These are phyloP conservation scores for Hemitrygon akajei DNA, from an alignment of 2,797 vertebrate species.

Conservation along the genomic window DNA sequence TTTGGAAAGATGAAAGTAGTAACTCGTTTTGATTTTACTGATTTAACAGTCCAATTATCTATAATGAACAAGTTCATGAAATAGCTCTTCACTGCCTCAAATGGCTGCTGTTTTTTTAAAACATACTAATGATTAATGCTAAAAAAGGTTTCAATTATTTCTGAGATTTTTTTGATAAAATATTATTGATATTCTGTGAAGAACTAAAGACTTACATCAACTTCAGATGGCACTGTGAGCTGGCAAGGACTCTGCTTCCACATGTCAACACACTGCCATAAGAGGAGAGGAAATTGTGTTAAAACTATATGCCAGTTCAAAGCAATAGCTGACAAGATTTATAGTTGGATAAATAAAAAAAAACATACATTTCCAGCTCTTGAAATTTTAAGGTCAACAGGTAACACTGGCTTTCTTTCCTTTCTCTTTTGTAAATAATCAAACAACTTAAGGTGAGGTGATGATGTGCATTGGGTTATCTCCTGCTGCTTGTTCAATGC, in stretches of 20 bases:
- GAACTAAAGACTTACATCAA: constrained; percentile 78
- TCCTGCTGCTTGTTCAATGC: constrained; percentile 91
- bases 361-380: constrained; percentile 86
- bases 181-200: neutral
- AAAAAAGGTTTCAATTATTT: neutral
- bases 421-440: constrained; percentile 93
- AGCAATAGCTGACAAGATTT: neutral
- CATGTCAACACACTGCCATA: constrained; percentile 86
- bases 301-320: neutral
- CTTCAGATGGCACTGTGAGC: constrained; percentile 81
- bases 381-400: constrained; percentile 93
- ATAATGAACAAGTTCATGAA: neutral
- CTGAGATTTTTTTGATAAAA: neutral
- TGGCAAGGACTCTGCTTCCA: constrained; percentile 90
- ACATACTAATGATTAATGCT: neutral
- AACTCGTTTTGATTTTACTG: neutral
- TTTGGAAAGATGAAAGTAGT: neutral
- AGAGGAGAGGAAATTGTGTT: neutral
- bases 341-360: neutral
- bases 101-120: constrained; percentile 32
- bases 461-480: constrained; percentile 74
- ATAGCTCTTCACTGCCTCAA: neutral
- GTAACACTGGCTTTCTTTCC: constrained; percentile 80
- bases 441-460: constrained; percentile 82
- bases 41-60: neutral